Conservation (phyloP, 2,888 invertebrate genomes). For the Chironomus riparius region DNA sequence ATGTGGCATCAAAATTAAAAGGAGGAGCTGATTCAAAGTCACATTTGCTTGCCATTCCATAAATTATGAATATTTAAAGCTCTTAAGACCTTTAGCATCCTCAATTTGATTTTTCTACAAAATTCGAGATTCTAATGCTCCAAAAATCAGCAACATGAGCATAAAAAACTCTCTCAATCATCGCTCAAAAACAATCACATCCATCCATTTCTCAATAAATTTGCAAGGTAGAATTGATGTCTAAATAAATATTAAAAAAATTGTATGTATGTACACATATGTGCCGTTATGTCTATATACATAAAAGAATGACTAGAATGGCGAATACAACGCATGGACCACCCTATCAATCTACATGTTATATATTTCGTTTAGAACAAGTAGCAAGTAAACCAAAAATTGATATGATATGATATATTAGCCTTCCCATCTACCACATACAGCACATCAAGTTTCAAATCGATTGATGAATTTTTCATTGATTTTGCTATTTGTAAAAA, state of each 20-base stretch:
- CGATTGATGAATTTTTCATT: conserved; percentile 20
- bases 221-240: background rate
- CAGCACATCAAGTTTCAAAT: background rate
- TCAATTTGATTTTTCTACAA: no score
- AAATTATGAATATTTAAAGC: no score
- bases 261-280: background rate
- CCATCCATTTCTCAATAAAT: no score
- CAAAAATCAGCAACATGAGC: no score
- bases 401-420: conserved; percentile 16
- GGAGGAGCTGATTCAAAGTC: no score
- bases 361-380: background rate
- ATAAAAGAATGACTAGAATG: no score
- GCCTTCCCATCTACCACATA: background rate
- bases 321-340: background rate
- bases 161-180: no score
- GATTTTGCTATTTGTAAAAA: background rate
- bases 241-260: background rate
- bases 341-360: background rate
- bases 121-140: no score
- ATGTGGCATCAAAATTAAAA: no score
- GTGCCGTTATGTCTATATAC: background rate
- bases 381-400: background rate
- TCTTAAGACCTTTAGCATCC: no score
- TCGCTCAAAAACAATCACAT: no score
- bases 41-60: no score